Evolutionary conservation across 2,888 invertebrate genomes (phyloP).

Genomic region (Sphinx pinastri): DNA sequence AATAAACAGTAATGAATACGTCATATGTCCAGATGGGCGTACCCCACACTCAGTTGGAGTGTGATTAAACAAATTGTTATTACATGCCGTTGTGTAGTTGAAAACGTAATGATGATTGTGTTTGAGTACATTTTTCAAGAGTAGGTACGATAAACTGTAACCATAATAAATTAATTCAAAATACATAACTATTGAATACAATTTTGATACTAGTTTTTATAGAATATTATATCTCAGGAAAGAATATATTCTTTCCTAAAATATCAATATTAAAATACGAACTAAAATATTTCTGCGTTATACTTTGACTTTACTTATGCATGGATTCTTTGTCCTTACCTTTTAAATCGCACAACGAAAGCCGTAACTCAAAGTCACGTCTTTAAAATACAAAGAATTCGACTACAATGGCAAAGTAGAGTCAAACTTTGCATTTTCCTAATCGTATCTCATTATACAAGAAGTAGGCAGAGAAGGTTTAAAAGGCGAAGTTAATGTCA

Average conservation of each 20-base stretch:
- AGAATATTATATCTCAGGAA: too few species aligned
- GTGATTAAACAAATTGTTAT: not conserved
- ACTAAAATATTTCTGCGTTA: too few species aligned
- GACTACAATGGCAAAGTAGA: not conserved
- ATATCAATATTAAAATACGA: too few species aligned
- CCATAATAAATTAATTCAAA: too few species aligned
- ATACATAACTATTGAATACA: too few species aligned
- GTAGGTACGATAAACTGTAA: too few species aligned
- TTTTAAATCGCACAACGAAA: not conserved
- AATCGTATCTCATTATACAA: not conserved
- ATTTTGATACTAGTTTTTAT: too few species aligned
- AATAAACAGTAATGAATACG: constrained; percentile 44
- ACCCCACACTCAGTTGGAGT: not conserved
- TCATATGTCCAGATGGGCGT: constrained; percentile 33
- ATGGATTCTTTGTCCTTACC: too few species aligned
- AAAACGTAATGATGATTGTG: not conserved
- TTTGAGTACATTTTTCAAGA: not conserved
- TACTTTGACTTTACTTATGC: too few species aligned
- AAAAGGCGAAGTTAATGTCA: not conserved
- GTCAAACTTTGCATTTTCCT: constrained; percentile 5
- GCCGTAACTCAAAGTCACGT: not conserved
- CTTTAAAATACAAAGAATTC: not conserved
- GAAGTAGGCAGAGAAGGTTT: constrained; percentile 1
- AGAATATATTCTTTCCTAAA: too few species aligned
- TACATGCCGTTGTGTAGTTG: not conserved